phyloP scores from a whole-genome alignment of 1,140 invertebrate genomes.

The Aphelinus certus region DNA sequence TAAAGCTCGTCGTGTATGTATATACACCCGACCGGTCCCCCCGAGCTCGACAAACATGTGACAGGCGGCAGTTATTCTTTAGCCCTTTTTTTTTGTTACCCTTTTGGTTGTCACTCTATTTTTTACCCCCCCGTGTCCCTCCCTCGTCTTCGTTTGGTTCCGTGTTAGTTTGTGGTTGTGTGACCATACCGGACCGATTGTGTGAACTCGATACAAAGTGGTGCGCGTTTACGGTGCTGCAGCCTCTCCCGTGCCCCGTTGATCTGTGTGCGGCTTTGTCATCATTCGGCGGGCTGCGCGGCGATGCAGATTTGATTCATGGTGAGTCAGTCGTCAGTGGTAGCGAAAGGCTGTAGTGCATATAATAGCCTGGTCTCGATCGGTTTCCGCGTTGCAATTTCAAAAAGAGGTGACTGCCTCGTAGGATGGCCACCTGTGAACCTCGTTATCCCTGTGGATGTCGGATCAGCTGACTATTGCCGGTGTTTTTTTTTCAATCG shows the following conservation, averaged over 20 bases:
- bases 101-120: background rate
- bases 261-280: background rate
- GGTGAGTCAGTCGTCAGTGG: constrained; percentile 23
- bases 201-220: no score
- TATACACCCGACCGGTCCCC: background rate
- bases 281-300: background rate
- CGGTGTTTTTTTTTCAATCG: no score
- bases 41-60: constrained; percentile 8
- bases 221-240: background rate
- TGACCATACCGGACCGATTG: background rate
- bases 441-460: no score
- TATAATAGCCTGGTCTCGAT: no score
- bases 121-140: no score
- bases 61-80: background rate
- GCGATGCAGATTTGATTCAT: constrained; percentile 29
- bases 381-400: no score
- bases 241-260: background rate
- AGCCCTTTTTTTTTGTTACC: background rate
- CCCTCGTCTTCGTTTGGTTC: background rate
- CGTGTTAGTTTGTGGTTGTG: background rate
- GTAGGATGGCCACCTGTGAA: no score
- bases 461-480: no score
- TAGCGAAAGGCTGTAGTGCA: no score
- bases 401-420: no score
- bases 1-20: background rate